phyloP scores from a whole-genome alignment of 92 coral and sea anemone genomes.

The Zoanthus gigantus region DNA sequence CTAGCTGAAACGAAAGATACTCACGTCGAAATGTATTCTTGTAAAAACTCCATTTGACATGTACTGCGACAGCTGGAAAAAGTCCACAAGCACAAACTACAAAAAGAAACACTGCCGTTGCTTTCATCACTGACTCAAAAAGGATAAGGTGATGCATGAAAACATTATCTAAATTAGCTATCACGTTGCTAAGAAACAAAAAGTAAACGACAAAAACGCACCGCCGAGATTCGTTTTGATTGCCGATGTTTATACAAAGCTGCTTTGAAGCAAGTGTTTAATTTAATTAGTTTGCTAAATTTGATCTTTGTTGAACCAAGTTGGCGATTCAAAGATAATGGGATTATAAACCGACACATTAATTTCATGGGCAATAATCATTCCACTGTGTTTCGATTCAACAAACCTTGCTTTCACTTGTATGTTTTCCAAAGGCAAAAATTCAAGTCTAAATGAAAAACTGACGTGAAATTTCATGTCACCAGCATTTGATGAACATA shows the following conservation, averaged over 20 bases:
- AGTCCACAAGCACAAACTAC: not conserved
- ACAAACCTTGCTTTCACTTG: too few species aligned
- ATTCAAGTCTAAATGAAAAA: too few species aligned
- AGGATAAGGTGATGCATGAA: not conserved
- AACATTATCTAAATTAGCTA: not conserved
- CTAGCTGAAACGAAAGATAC: not conserved
- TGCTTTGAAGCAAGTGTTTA: not conserved
- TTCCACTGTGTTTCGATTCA: not conserved
- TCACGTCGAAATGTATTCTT: constrained; percentile 30
- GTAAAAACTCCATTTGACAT: constrained; percentile 13
- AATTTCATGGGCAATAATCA: not conserved
- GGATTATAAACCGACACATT: not conserved
- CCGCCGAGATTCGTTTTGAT: not conserved
- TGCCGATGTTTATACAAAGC: not conserved
- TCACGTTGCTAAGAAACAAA: constrained; percentile 7
- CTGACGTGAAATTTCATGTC: too few species aligned
- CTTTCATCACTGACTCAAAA: constrained; percentile 8
- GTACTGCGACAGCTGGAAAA: not conserved
- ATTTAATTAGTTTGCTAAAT: not conserved
- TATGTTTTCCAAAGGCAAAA: too few species aligned
- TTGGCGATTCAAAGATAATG: not conserved
- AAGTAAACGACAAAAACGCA: constrained; percentile 14
- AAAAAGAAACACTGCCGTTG: not conserved
- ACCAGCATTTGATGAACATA: too few species aligned
- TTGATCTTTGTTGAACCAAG: not conserved